These are phyloP conservation scores for Hexactinellida sp. DNA, from an alignment of 37 sponge, comb jelly and placozoan species.

Conservation along the genomic window DNA sequence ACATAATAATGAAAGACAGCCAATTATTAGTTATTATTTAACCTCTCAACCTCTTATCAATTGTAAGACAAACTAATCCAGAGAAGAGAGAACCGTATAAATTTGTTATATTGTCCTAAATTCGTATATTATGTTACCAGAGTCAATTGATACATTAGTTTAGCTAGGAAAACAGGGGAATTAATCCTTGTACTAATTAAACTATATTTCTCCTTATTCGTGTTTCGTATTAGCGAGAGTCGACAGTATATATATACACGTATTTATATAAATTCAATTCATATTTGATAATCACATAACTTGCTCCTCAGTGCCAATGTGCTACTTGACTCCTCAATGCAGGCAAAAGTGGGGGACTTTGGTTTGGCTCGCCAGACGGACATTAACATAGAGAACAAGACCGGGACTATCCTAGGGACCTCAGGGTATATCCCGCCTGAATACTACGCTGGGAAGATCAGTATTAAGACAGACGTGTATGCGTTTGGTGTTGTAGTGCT, in stretches of 20 bases:
- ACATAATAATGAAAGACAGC: too few relatives aligned
- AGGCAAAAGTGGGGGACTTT: constrained; percentile 93
- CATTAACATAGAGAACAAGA: constrained; percentile 21
- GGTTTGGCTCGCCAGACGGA: constrained; percentile 64
- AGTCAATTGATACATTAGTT: too few relatives aligned
- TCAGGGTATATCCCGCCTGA: constrained; percentile 91
- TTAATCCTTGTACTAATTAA: background rate
- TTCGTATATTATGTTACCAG: too few relatives aligned
- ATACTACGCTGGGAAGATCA: constrained; percentile 62
- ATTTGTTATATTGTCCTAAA: too few relatives aligned
- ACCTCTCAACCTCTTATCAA: too few relatives aligned
- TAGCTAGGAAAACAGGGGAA: background rate
- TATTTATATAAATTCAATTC: background rate
- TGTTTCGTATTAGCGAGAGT: background rate
- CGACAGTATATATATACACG: background rate
- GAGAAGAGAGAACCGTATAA: too few relatives aligned
- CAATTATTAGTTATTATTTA: too few relatives aligned
- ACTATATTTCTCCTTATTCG: background rate
- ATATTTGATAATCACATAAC: background rate
- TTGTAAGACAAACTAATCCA: too few relatives aligned
- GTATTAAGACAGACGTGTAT: constrained; percentile 73
- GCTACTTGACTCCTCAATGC: constrained; percentile 57
- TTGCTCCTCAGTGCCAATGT: constrained; percentile 78
- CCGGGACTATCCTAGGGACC: constrained; percentile 63
- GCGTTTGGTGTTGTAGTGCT: constrained; percentile 85